These are phyloP conservation scores for Taeniopygia guttata DNA, from an alignment of 2,797 vertebrate genomes.

Conservation along the genomic window DNA sequence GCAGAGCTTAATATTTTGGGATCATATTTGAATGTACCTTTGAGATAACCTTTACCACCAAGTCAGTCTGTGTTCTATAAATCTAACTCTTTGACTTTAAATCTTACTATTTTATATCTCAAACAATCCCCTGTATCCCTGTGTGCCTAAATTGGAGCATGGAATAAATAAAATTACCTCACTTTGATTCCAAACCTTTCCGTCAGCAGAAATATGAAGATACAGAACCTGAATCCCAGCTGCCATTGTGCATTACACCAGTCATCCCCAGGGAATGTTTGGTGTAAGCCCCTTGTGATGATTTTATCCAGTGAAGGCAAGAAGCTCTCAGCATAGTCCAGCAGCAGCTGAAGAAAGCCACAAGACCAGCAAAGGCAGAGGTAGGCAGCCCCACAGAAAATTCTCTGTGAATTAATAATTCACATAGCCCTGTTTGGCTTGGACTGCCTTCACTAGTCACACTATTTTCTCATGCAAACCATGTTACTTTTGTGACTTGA, in stretches of 20 bases:
- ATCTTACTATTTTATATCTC: not conserved
- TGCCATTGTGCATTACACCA: not conserved
- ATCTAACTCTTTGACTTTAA: not conserved
- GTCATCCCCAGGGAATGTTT: not conserved
- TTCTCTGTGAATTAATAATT: not conserved
- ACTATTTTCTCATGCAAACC: not conserved
- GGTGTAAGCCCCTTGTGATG: not conserved
- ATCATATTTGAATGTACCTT: not conserved
- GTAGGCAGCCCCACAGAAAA: not conserved
- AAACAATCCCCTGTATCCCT: not conserved
- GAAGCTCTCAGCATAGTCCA: not conserved
- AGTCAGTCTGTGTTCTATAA: not conserved
- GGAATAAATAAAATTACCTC: not conserved
- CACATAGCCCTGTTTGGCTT: not conserved
- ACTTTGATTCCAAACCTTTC: not conserved
- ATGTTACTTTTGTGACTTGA: not conserved
- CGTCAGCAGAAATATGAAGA: not conserved
- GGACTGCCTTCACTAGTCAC: not conserved
- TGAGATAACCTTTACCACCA: not conserved
- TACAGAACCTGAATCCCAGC: not conserved
- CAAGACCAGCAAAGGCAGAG: not conserved
- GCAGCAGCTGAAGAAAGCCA: not conserved
- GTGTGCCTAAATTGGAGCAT: not conserved
- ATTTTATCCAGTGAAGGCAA: not conserved
- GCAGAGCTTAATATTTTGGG: not conserved